A percentile compares a stretch with the other conserved stretches of the same genome.
Evolutionary conservation across 2,113 vertebrate genomes (phyloP).

Genomic region (Sylvilagus bachmani): DNA sequence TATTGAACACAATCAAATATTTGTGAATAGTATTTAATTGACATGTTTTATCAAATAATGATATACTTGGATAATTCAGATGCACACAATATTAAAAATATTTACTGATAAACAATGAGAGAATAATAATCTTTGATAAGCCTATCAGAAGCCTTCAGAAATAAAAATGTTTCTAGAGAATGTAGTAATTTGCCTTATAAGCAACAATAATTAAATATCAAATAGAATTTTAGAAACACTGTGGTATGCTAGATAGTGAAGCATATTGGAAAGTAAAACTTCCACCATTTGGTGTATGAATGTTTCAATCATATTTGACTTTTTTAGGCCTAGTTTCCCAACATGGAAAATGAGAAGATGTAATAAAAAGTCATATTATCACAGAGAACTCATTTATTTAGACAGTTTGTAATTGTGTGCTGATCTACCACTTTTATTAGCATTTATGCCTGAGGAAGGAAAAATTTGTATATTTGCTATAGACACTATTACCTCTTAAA

Average conservation of each 20-base stretch:
- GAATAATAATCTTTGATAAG: neutral
- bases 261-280: neutral
- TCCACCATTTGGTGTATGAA: neutral
- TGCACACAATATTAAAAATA: neutral
- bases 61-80: neutral
- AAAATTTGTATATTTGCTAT: neutral
- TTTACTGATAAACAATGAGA: neutral
- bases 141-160: neutral
- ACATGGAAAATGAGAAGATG: neutral
- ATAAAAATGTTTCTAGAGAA: neutral
- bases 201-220: neutral
- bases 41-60: neutral
- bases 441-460: neutral
- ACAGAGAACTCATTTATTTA: neutral
- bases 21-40: neutral
- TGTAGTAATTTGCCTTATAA: neutral
- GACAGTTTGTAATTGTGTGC: neutral
- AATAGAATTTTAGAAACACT: neutral
- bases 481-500: neutral
- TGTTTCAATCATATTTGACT: neutral
- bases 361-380: neutral
- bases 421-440: neutral
- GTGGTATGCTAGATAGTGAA: neutral
- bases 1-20: conserved; percentile 18
- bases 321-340: neutral